Evolutionary conservation across 1,140 invertebrate genomes (phyloP), one percentile per base, ranked within the genome.

Genomic region (Panagrolaimus sp.): DNA sequence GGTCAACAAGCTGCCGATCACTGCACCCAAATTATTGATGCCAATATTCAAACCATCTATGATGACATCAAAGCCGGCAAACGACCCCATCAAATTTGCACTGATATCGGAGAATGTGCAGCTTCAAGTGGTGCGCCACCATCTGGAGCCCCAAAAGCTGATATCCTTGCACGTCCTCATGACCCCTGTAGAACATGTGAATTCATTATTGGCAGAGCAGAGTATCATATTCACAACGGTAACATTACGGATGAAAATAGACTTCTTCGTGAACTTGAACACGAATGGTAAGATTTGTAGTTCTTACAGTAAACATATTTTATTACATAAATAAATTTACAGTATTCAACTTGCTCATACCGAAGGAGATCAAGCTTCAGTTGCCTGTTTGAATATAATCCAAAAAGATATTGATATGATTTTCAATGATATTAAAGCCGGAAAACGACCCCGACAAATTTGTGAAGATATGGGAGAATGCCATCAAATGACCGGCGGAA

Each of bases 21-120:
- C 17, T 58, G 52, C 17, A 58, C 14, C 10, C 8, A 58, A 28
- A 58, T 58, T 28, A 21, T 58, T 21, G 52, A 58, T 28, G 14
- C 21, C 15, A 0, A 58, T 28, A 58, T 58, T 14, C 52, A 58
- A 21, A 58, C 17, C 17, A 58, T 58, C 17, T 58, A 58, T 28
- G 28, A 58, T 28, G 52, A 58, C 52, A 58, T 58, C 17, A 28
- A 58, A 58, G 52, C 52, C 17, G 52, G 52, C 15, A 58, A 58
- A 14, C 52, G 52, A 12, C 52, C 52, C 1, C 52, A 58, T 14
- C 52, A 58, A 21, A 58, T 58, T 28, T 58, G 52, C 52, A 21
- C 4, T n/a, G 52, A 58, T n/a, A 58, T 58, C 15, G 52, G 52
- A 58, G 52, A 58, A 24, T 58, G 52, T 28, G 5, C 15, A 21